phyloP scores from a whole-genome alignment of 64 coral and sea anemone species.

The Montipora cactus region DNA sequence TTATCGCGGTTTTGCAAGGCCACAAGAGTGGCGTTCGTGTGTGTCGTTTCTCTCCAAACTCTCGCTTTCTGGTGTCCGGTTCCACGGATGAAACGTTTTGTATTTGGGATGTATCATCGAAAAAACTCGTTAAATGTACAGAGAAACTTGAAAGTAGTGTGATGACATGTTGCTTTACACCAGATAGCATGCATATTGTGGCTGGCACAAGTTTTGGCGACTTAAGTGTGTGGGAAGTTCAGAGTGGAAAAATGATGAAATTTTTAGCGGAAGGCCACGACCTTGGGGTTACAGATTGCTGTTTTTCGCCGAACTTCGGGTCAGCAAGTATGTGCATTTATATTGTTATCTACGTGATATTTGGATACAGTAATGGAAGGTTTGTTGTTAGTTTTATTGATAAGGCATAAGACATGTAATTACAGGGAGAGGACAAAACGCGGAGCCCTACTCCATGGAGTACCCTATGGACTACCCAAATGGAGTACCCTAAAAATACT shows the following conservation, averaged over 20 bases:
- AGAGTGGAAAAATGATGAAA: slow-evolving; percentile 80
- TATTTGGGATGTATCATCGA: slow-evolving; percentile 93
- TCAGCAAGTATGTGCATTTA: slow-evolving; percentile 87
- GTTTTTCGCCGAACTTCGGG: slow-evolving; percentile 93
- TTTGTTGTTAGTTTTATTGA: background rate
- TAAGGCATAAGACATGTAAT: no score
- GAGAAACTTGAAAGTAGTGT: slow-evolving; percentile 95
- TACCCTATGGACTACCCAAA: no score
- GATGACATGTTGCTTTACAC: slow-evolving; percentile 91
- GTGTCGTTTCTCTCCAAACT: slow-evolving; percentile 94
- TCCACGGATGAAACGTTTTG: slow-evolving; percentile 97
- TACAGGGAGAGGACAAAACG: no score
- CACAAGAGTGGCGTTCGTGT: slow-evolving; percentile 88
- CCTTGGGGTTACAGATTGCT: slow-evolving; percentile 84
- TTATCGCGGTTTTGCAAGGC: slow-evolving; percentile 86
- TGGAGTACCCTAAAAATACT: no score
- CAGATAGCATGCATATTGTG: slow-evolving; percentile 94
- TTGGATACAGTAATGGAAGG: background rate
- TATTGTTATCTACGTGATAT: background rate
- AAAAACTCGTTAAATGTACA: slow-evolving; percentile 73
- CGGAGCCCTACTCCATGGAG: no score
- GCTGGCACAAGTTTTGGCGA: slow-evolving; percentile 91
- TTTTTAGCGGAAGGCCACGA: slow-evolving; percentile 91
- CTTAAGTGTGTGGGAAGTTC: slow-evolving; percentile 87
- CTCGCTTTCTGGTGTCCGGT: slow-evolving; percentile 88